phyloP scores from a whole-genome alignment of 2,113 vertebrate genomes.

The Platichthys stellatus region DNA sequence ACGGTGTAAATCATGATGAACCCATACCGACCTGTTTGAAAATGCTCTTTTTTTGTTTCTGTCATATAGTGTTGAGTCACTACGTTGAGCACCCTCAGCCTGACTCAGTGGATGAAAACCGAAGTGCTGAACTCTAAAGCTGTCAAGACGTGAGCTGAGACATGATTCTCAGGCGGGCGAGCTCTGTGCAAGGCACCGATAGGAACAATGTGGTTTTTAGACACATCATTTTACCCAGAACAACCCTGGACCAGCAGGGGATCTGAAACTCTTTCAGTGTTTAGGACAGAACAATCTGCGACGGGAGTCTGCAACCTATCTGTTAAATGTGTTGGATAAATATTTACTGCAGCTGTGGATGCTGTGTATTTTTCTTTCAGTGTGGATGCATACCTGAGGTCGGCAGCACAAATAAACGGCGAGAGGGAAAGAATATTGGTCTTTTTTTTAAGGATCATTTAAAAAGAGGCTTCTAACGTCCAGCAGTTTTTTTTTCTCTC shows the following conservation, averaged over 20 bases:
- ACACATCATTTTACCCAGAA: neutral
- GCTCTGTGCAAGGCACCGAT: neutral
- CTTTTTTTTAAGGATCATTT: neutral
- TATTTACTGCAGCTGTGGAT: slow-evolving; percentile 22
- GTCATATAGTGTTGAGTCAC: neutral
- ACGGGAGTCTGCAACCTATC: neutral
- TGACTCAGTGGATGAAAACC: neutral
- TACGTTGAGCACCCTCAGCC: neutral
- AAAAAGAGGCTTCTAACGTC: neutral
- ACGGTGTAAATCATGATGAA: no score
- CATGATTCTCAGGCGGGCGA: neutral
- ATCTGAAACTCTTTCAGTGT: neutral
- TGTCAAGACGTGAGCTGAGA: neutral
- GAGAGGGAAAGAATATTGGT: neutral
- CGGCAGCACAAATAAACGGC: neutral
- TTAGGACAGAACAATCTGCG: slow-evolving; percentile 15
- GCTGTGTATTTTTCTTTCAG: neutral
- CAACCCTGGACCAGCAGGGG: neutral
- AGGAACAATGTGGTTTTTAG: neutral
- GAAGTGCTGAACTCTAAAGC: neutral
- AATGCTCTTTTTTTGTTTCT: neutral
- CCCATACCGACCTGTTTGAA: neutral
- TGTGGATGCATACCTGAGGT: slow-evolving; percentile 3
- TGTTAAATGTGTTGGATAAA: slow-evolving; percentile 38
- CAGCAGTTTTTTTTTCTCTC: neutral